Conservation (phyloP, 1,140 invertebrate species). For the Diabrotica virgifera region DNA sequence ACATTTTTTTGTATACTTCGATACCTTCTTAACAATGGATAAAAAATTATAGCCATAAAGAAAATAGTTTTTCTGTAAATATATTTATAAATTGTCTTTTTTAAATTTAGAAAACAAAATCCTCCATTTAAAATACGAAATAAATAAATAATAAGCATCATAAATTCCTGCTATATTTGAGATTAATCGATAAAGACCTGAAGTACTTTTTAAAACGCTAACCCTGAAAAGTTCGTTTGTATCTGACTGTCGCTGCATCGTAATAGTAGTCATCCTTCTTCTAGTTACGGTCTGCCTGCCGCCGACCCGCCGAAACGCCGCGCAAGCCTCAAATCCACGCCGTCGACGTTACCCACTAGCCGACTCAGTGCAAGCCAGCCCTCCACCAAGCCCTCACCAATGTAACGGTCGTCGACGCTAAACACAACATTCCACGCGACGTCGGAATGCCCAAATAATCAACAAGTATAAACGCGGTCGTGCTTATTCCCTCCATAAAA, state of each 20-base stretch:
- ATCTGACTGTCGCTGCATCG: background rate
- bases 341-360: background rate
- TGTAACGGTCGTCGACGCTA: background rate
- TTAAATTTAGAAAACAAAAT: too few species aligned
- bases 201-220: background rate
- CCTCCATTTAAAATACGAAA: too few species aligned
- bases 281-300: conserved; percentile 20
- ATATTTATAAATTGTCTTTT: too few species aligned
- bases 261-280: conserved; percentile 2
- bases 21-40: too few species aligned
- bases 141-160: too few species aligned
- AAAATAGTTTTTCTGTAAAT: too few species aligned
- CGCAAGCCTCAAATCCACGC: conserved; percentile 3
- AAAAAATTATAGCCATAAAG: too few species aligned
- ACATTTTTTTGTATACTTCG: too few species aligned
- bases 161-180: too few species aligned
- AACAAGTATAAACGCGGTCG: conserved; percentile 3
- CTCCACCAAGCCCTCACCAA: conserved; percentile 6
- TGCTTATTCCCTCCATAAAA: background rate
- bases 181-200: background rate
- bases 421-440: background rate
- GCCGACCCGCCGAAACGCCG: background rate
- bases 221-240: background rate
- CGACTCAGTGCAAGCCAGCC: conserved; percentile 5
- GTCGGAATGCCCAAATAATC: conserved; percentile 12